Base-by-base conservation (phyloP, 1,140 invertebrate species). In the Sycophaga agraensis region DNA sequence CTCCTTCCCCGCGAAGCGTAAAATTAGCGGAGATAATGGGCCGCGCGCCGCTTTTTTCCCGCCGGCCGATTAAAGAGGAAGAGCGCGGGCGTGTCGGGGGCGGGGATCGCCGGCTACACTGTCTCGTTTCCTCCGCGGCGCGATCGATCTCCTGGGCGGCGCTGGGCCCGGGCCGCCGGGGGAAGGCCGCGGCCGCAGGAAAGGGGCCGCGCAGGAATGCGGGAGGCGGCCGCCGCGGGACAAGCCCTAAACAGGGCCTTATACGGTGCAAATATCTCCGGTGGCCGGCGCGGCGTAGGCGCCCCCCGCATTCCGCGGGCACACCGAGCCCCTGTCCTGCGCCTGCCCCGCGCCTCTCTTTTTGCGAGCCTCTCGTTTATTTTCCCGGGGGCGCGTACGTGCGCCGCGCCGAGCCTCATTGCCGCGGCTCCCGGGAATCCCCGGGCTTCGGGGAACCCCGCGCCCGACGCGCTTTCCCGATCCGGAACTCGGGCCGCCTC, bases 241-340 rank as follows among this genome's bases (percentile, higher is more conserved):
- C 66, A 45, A n/a, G 53, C 45, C 63, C 64, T 70, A 72, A 72
- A 65, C 66, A 61, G 57, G 49, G 62, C 68, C 69, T 64, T 73
- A 70, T 70, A 73, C 28, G 66, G 68, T 53, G 31, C 51, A 68
- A 70, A 72, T 61, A 58, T 66, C 40, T 58, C 53, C 39, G 1
- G 5, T 8, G 7, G 9, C 39, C 24, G 42, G n/a, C 17, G 5
- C 14, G 17, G 3, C 39, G 39, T 2, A 22, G 17, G 16, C 40
- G 57, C 46, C 51, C 34, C 21, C 50, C 19, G 40, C 63, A 67
- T 70, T 70, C 59, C 63, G 64, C 24, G 21, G 5, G 21, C 17
- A 9, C 19, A n/a, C 17, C 31, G 42, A 21, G 42, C 5, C 7
- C n/a, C n/a, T n/a, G n/a, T n/a, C n/a, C 5, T 31, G 11, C 28